These are phyloP conservation scores for Peromyscus californicus DNA, from an alignment of 2,113 vertebrate species.

Conservation along the genomic window DNA sequence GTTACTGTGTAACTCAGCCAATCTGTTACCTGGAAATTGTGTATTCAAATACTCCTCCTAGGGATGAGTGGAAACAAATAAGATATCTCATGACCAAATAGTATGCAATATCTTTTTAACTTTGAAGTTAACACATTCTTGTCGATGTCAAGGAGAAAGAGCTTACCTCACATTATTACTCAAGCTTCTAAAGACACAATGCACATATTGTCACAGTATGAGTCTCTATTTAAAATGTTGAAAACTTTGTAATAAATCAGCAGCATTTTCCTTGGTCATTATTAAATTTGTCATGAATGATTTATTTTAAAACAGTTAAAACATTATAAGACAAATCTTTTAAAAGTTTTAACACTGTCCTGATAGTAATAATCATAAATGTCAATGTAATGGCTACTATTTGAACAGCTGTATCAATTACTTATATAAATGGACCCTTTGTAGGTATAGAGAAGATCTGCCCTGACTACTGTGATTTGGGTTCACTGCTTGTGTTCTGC, in stretches of 20 bases:
- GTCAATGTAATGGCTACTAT: not conserved
- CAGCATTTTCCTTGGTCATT: not conserved
- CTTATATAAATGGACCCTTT: not conserved
- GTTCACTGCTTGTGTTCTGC: not conserved
- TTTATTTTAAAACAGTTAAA: constrained; percentile 47
- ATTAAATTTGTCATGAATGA: constrained; percentile 16
- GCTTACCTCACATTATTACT: not conserved
- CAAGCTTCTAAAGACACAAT: not conserved
- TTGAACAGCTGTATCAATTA: constrained; percentile 12
- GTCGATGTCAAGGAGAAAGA: not conserved
- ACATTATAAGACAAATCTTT: not conserved
- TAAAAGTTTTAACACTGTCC: not conserved
- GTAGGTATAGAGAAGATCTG: not conserved
- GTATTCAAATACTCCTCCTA: not conserved
- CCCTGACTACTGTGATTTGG: not conserved
- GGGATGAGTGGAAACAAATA: not conserved
- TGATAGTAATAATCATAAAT: not conserved
- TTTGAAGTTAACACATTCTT: not conserved
- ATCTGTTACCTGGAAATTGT: not conserved
- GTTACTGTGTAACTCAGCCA: not conserved
- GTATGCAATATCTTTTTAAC: not conserved
- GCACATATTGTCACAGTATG: not conserved
- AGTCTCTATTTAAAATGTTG: not conserved
- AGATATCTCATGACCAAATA: not conserved
- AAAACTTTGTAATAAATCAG: not conserved